phyloP scores from a whole-genome alignment of 53 echinoderm and acorn worm species.

The Hippasteria phrygiana region DNA sequence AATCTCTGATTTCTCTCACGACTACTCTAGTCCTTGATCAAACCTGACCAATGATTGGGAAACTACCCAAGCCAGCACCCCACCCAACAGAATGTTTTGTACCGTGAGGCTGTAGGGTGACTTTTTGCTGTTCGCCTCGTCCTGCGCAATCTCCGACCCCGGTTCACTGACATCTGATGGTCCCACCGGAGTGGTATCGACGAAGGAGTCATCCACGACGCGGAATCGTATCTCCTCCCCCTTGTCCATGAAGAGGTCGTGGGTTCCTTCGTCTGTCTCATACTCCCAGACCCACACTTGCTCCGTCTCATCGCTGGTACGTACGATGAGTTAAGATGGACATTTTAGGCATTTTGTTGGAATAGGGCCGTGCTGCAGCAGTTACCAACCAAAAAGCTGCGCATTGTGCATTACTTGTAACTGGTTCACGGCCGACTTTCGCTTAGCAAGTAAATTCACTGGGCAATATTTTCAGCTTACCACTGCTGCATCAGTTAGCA shows the following conservation, averaged over 20 bases:
- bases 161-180: slow-evolving; percentile 85
- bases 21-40: too few relatives aligned
- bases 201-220: slow-evolving; percentile 87
- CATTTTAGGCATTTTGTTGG: too few relatives aligned
- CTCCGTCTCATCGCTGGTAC: slow-evolving; percentile 89
- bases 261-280: slow-evolving; percentile 93
- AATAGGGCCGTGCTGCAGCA: too few relatives aligned
- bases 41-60: too few relatives aligned
- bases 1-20: too few relatives aligned
- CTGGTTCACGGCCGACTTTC: too few relatives aligned
- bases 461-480: too few relatives aligned
- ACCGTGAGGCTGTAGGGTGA: slow-evolving; percentile 96
- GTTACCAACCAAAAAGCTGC: too few relatives aligned
- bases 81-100: neutral
- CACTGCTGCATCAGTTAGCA: too few relatives aligned
- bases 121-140: slow-evolving; percentile 76
- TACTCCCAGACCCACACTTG: slow-evolving; percentile 99
- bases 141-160: slow-evolving; percentile 55
- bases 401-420: too few relatives aligned
- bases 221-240: slow-evolving; percentile 90
- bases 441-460: too few relatives aligned
- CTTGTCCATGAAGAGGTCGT: slow-evolving; percentile 97
- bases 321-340: slow-evolving; percentile 40
- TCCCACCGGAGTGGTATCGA: slow-evolving; percentile 94
- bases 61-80: too few relatives aligned